A percentile compares a stretch with the other conserved stretches of the same genome.
Conservation (phyloP, 2,888 invertebrate species). For the Troides helena region DNA sequence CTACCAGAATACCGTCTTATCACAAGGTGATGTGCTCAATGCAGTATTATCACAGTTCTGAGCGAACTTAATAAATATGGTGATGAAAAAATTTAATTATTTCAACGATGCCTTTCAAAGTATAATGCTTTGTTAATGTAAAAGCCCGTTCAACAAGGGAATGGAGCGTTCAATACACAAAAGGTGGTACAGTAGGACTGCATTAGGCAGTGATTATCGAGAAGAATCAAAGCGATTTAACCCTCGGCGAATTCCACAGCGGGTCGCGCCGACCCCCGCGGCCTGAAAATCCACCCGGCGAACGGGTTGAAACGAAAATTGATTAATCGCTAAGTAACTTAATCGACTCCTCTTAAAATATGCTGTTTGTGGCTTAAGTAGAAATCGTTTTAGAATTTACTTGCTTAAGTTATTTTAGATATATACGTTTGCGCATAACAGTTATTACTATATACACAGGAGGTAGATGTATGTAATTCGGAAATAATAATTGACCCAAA, state of each 20-base stretch:
- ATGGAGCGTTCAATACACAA: constrained; percentile 10
- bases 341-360: constrained; percentile 13
- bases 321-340: constrained; percentile 13
- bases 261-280: constrained; percentile 45
- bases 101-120: too few relatives aligned
- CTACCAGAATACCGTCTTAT: too few relatives aligned
- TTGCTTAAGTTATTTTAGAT: not conserved
- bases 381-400: not conserved
- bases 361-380: constrained; percentile 13
- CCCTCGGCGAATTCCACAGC: constrained; percentile 48
- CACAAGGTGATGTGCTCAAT: too few relatives aligned
- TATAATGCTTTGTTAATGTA: too few relatives aligned
- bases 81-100: too few relatives aligned
- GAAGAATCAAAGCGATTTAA: constrained; percentile 70
- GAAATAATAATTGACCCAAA: too few relatives aligned
- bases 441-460: too few relatives aligned
- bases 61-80: too few relatives aligned
- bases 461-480: too few relatives aligned
- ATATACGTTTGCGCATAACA: too few relatives aligned
- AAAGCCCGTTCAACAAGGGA: not conserved
- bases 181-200: constrained; percentile 44
- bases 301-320: constrained; percentile 11
- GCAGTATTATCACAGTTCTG: too few relatives aligned
- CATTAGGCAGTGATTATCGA: constrained; percentile 72
- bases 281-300: constrained; percentile 29